Evolutionary conservation across 2,113 vertebrate genomes (phyloP), one percentile per base, ranked within the genome.

Genomic region (Colius striatus): DNA sequence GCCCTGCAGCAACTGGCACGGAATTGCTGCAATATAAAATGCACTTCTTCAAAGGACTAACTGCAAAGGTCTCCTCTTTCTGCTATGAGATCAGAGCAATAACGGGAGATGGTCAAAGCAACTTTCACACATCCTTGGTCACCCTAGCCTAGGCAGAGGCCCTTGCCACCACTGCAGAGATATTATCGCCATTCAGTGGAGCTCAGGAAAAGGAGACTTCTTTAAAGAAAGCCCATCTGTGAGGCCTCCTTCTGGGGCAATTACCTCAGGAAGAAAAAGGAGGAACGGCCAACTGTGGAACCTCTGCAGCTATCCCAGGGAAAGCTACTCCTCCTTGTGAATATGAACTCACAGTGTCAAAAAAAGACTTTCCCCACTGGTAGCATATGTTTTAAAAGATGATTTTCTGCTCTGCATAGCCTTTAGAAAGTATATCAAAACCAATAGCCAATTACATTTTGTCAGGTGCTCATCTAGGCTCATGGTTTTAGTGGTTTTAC

Each of bases 401-500:
- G 1, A 36, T 89, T 80, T 87, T 83, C 61, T 90, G 27, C 58
- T 74, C 38, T 82, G 34, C 10, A 62, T 60, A 63, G 6, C 13
- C 32, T 82, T 53, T 72, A 58, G 95, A 95, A 90, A 50, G 26
- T 30, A 50, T 53, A 94, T 89, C 30, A 81, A 83, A 90, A 55
- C 61, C 55, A 89, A 54, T 50, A 82, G 41, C 18, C 71, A 90
- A 76, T 80, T 34, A 57, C 38, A 85, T 96, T 94, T 78, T 94
- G 92, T 77, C 92, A 87, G 66, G 20, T 71, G 38, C 18, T 90
- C 63, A 92, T 87, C 57, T 88, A 60, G 43, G 55, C 34, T 71
- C 68, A 38, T 90, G 79, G 78, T 86, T 90, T 93, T 87, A 90
- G 70, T 82, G 51, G 51, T 87, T 79, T 84, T 84, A 71, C 38